These are phyloP conservation scores for Drosophila nigromelanica DNA, from an alignment of 1,140 invertebrate genomes.

Conservation along the genomic window DNA sequence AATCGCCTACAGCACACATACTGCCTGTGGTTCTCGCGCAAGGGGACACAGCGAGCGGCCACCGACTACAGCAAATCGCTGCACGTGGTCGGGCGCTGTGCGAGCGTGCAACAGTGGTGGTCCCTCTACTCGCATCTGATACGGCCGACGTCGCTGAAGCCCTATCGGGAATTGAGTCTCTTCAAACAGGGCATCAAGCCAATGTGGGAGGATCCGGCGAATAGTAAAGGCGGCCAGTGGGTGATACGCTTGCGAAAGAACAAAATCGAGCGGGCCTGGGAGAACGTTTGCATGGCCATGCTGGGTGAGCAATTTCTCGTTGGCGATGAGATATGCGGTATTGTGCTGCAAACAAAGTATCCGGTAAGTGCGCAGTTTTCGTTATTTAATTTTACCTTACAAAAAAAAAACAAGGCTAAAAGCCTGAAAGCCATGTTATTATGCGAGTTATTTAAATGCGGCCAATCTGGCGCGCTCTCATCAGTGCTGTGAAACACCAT, in stretches of 20 bases:
- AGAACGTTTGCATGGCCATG: slow-evolving; percentile 99
- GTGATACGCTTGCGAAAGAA: slow-evolving; percentile 96
- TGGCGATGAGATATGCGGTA: slow-evolving; percentile 98
- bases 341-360: slow-evolving; percentile 97
- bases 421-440: slow-evolving; percentile 36
- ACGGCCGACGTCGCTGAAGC: slow-evolving; percentile 93
- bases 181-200: slow-evolving; percentile 99
- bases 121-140: slow-evolving; percentile 95
- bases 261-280: slow-evolving; percentile 98
- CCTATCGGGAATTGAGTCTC: slow-evolving; percentile 97
- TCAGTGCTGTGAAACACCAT: slow-evolving; percentile 15
- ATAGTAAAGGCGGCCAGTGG: slow-evolving; percentile 98
- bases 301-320: slow-evolving; percentile 99
- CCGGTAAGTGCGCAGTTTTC: slow-evolving; percentile 86
- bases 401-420: neutral
- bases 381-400: neutral
- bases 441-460: slow-evolving; percentile 5
- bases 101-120: slow-evolving; percentile 98
- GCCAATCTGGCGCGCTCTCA: slow-evolving; percentile 8
- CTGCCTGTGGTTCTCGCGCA: slow-evolving; percentile 89
- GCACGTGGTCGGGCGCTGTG: slow-evolving; percentile 90
- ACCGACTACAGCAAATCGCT: slow-evolving; percentile 83
- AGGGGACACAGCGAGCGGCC: slow-evolving; percentile 77
- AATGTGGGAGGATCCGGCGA: slow-evolving; percentile 99
- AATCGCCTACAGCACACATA: slow-evolving; percentile 93